Evolutionary conservation across 2,113 vertebrate species (phyloP).

Genomic region (Perca schrenkii): DNA sequence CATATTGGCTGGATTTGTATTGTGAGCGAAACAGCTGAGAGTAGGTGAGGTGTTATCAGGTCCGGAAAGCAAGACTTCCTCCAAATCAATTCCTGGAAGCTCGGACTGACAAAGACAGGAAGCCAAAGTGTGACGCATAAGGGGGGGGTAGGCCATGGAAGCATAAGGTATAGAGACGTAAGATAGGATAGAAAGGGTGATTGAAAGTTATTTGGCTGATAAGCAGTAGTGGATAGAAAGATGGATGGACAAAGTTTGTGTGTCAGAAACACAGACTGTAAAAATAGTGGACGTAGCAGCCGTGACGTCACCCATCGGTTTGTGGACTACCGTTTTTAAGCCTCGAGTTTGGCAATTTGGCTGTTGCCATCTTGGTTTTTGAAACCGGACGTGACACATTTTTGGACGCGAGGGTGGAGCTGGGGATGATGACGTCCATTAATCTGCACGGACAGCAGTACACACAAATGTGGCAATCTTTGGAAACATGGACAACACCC

Average conservation of each 20-base stretch:
- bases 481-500: too few species aligned
- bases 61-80: slow-evolving; percentile 78
- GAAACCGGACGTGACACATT: too few species aligned
- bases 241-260: background rate
- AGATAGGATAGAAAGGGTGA: background rate
- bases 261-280: background rate
- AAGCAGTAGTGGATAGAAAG: background rate
- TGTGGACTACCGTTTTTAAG: too few species aligned
- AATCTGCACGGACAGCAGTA: too few species aligned
- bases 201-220: background rate
- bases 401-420: too few species aligned
- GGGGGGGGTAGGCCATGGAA: slow-evolving; percentile 7
- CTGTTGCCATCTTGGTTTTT: too few species aligned
- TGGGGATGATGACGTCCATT: too few species aligned
- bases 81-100: slow-evolving; percentile 86
- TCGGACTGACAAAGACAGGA: slow-evolving; percentile 83
- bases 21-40: slow-evolving; percentile 45
- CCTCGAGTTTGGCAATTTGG: too few species aligned
- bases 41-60: slow-evolving; percentile 67
- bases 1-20: background rate
- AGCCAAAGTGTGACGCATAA: slow-evolving; percentile 61
- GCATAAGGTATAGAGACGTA: background rate
- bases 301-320: too few species aligned
- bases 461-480: too few species aligned
- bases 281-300: too few species aligned